Evolutionary conservation across 2,888 invertebrate genomes (phyloP).

Genomic region (Eledona agricola): DNA sequence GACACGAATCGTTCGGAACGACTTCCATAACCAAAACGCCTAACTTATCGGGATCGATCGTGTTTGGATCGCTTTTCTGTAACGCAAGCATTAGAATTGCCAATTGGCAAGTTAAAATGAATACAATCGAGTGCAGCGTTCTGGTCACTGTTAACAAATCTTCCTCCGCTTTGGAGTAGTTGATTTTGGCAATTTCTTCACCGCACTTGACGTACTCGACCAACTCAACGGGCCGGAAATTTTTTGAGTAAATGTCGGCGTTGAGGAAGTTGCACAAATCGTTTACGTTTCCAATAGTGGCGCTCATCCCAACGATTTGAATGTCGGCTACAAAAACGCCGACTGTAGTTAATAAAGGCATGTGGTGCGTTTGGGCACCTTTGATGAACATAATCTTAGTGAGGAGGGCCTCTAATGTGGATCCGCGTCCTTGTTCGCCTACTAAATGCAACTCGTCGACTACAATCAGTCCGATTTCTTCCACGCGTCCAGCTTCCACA

Average conservation of each 20-base stretch:
- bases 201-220: slow-evolving; percentile 85
- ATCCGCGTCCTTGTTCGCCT: slow-evolving; percentile 87
- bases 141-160: slow-evolving; percentile 66
- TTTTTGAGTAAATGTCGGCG: slow-evolving; percentile 81
- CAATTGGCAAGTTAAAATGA: not conserved
- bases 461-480: slow-evolving; percentile 81
- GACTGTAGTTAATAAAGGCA: slow-evolving; percentile 5
- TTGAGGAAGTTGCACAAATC: slow-evolving; percentile 83
- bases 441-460: slow-evolving; percentile 95
- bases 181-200: slow-evolving; percentile 65
- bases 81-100: not conserved
- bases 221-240: slow-evolving; percentile 90
- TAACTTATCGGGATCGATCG: slow-evolving; percentile 81
- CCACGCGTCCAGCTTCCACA: slow-evolving; percentile 77
- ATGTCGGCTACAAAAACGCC: slow-evolving; percentile 66
- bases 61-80: slow-evolving; percentile 54
- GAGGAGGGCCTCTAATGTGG: slow-evolving; percentile 82
- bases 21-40: slow-evolving; percentile 84
- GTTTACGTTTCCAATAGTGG: slow-evolving; percentile 90
- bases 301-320: slow-evolving; percentile 96
- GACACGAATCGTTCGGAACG: slow-evolving; percentile 79
- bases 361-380: no score
- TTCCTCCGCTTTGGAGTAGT: slow-evolving; percentile 63
- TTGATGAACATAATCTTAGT: slow-evolving; percentile 79
- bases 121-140: slow-evolving; percentile 47